phyloP scores from a whole-genome alignment of 2,113 vertebrate genomes.

The Verasper variegatus region DNA sequence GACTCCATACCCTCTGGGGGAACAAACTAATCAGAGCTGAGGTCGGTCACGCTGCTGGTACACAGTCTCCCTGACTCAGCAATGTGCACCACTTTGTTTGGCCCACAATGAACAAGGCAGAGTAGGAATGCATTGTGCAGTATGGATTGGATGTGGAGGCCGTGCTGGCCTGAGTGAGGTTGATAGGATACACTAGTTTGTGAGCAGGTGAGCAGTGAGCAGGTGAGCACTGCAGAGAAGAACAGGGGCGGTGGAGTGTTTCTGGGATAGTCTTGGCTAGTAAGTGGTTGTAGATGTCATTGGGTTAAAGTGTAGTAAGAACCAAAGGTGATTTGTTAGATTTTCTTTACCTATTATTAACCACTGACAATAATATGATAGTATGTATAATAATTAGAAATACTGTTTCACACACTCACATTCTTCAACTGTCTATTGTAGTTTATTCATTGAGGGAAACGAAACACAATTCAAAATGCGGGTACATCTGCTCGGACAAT shows the following conservation, averaged over 20 bases:
- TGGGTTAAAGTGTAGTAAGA: neutral
- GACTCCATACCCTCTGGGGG: slow-evolving; percentile 28
- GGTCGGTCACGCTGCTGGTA: slow-evolving; percentile 41
- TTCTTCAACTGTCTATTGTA: no score
- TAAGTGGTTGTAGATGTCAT: neutral
- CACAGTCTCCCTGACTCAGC: slow-evolving; percentile 55
- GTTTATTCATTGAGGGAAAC: no score
- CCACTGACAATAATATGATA: neutral
- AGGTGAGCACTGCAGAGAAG: neutral
- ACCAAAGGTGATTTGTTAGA: neutral
- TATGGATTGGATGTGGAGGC: neutral
- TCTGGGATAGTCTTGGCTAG: neutral
- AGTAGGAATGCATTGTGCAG: slow-evolving; percentile 39
- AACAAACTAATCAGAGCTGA: slow-evolving; percentile 55
- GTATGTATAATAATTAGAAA: neutral
- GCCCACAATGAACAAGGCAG: slow-evolving; percentile 38
- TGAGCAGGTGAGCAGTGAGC: no score
- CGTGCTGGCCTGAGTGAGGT: slow-evolving; percentile 1
- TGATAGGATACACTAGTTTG: neutral
- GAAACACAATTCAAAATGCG: no score
- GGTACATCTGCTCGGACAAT: no score
- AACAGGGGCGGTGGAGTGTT: neutral
- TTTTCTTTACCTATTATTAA: neutral
- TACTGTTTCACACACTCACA: no score
- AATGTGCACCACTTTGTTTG: slow-evolving; percentile 27